Evolutionary conservation across 2,797 vertebrate species (phyloP), one percentile per base, ranked within the genome.

Genomic region (Platalea minor): DNA sequence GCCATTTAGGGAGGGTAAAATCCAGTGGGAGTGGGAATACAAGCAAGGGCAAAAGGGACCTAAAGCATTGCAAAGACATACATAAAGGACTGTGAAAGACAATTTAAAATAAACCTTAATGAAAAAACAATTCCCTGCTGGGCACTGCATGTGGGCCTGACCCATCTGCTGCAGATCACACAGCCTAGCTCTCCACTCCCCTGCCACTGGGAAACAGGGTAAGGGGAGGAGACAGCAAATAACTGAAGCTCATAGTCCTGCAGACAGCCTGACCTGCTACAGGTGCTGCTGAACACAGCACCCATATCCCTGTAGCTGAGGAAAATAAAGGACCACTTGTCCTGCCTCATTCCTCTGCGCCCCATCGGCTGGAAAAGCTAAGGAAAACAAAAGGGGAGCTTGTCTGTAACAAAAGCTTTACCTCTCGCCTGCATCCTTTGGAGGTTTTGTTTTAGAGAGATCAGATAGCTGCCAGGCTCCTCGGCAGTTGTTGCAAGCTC

Each of bases 241-340:
- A 37, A 28, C 17, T 29, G 35, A 63, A 68, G 14, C 14, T 15
- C 9, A 23, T 7, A 7, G 39, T 54, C 25, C 63, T 65, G 50
- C 57, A 60, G 45, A 10, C 21, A 77, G 17, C 33, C 35, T 67
- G 41, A 35, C 23, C 25, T 26, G 9, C 82, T 51, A 31, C 39
- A 70, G 33, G 29, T 46, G 37, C 54, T 51, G 35, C 41, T 17
- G 31, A 46, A 31, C 15, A 19, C 7, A 24, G 21, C 23, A 35
- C 8, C 26, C 0, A 0, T 11, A 9, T 57, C 28, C 31, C 35
- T n/a, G 5, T 13, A 46, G 26, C 61, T 73, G 54, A 69, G 29
- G 15, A 78, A 69, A 70, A 67, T n/a, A 15, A 70, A 90, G 33
- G 14, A 60, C 28, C 7, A 4, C 11, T 65, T 70, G 4, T 78